These are phyloP conservation scores for Hydrotaea diabolus DNA, from an alignment of 2,888 invertebrate genomes.

Conservation along the genomic window DNA sequence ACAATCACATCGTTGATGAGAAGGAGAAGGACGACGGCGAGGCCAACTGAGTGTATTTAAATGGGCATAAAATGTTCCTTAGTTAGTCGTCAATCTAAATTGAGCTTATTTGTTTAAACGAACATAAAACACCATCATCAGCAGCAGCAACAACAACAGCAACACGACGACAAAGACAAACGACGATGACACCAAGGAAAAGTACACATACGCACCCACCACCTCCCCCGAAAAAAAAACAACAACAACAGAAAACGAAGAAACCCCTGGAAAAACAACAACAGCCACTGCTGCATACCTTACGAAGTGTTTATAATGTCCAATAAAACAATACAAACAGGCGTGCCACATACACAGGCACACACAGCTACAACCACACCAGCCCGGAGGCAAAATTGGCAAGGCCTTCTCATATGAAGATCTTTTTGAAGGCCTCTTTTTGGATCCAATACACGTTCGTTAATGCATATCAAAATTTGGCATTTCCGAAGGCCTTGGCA, in stretches of 20 bases:
- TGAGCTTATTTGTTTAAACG: constrained; percentile 52
- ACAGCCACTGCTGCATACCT: not conserved
- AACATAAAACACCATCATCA: constrained; percentile 33
- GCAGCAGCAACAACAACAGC: constrained; percentile 13
- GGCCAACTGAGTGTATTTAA: constrained; percentile 31
- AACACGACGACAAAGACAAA: constrained; percentile 12
- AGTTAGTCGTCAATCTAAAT: constrained; percentile 46
- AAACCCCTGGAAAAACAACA: not conserved
- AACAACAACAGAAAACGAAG: not conserved
- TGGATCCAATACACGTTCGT: no score
- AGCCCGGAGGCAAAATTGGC: no score
- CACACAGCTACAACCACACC: no score
- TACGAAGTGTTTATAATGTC: constrained; percentile 44
- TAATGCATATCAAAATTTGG: no score
- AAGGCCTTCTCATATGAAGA: no score
- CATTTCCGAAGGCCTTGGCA: no score
- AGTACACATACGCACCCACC: constrained; percentile 8
- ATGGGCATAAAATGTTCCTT: constrained; percentile 51
- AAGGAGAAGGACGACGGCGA: not conserved
- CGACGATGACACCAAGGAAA: constrained; percentile 14
- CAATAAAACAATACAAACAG: constrained; percentile 41
- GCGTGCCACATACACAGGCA: not conserved
- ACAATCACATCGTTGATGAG: not conserved
- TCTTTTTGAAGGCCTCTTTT: no score
- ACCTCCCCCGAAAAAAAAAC: not conserved